Evolutionary conservation across 2,113 vertebrate species (phyloP), one percentile per base, ranked within the genome.

Genomic region (Leuciscus idus): DNA sequence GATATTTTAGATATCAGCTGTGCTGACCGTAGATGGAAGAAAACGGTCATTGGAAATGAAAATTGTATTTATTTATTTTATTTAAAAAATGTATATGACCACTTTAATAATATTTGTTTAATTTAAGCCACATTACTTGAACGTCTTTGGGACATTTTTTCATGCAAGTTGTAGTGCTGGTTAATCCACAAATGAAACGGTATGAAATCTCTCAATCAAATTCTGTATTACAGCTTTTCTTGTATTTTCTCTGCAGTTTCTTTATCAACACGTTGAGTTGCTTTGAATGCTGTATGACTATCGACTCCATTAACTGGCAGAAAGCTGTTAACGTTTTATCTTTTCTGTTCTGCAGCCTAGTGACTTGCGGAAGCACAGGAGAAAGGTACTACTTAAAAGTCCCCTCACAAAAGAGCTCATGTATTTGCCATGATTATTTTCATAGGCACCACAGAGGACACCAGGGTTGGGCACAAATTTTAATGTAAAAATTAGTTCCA

Each of bases 311-410:
- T 57, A 57, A 57, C 19, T 61, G 55, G 21, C 5, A 39, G 36
- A 12, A 79, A 43, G 3, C 12, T 26, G 33, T 66, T 82, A n/a
- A 70, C 19, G 21, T 82, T 52, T 30, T 50, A 23, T 72, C 12
- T 83, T 84, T 19, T 86, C 2, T 81, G 12, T 86, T 85, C 87
- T 33, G 59, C 93, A 99, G 98, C 98, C 98, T 92, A 99, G 98
- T 15, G 98, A 99, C 90, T 93, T 99, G 90, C 95, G 98, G 92
- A 99, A 99, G 90, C 98, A 99, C 94, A 95, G 98, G 87, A 97
- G 98, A 96, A 99, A 99, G 98, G 98, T 99, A 97, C 26, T 99
- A 97, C 28, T 72, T 13, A 33, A n/a, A 33, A 36, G 15, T 30
- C 4, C 9, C 33, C 28, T 39, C 30, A 79, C 76, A 23, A 59